These are phyloP conservation scores for Rhinatrema bivittatum DNA, from an alignment of 2,797 vertebrate species.

Conservation along the genomic window DNA sequence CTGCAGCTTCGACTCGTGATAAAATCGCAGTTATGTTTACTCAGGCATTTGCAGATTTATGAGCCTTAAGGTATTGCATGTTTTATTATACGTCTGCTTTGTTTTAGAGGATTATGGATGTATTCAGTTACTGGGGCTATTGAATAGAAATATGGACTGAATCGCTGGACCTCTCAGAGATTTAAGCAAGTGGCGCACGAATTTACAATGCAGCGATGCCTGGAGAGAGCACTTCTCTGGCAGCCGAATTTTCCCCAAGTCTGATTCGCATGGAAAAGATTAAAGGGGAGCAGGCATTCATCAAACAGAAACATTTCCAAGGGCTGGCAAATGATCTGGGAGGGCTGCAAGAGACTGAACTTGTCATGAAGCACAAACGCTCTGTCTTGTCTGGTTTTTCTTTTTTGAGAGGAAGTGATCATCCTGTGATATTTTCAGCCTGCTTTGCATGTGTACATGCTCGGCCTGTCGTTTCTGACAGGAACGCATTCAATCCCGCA, in stretches of 20 bases:
- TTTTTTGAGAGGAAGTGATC: too few species aligned
- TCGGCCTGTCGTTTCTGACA: conserved; percentile 21
- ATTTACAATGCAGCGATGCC: conserved; percentile 7
- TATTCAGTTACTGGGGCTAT: too few species aligned
- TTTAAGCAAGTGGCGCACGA: conserved; percentile 1
- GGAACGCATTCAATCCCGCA: conserved; percentile 15
- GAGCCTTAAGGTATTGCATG: too few species aligned
- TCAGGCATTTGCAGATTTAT: too few species aligned
- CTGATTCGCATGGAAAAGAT: conserved; percentile 43
- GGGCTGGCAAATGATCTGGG: conserved; percentile 44
- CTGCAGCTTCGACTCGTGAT: too few species aligned
- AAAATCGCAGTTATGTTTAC: too few species aligned
- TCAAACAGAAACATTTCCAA: conserved; percentile 37
- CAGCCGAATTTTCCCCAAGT: conserved; percentile 33
- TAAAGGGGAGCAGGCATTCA: conserved; percentile 43
- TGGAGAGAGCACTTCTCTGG: neutral
- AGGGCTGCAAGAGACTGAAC: conserved; percentile 28
- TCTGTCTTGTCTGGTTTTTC: too few species aligned
- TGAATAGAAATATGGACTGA: too few species aligned
- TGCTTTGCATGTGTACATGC: neutral
- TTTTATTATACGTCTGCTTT: too few species aligned
- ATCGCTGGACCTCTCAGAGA: too few species aligned
- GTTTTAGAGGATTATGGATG: too few species aligned
- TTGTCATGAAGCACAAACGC: conserved; percentile 14
- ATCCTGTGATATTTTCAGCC: conserved; percentile 18